Conservation (phyloP, 2,113 vertebrate genomes). For the Xiphophorus couchianus region DNA sequence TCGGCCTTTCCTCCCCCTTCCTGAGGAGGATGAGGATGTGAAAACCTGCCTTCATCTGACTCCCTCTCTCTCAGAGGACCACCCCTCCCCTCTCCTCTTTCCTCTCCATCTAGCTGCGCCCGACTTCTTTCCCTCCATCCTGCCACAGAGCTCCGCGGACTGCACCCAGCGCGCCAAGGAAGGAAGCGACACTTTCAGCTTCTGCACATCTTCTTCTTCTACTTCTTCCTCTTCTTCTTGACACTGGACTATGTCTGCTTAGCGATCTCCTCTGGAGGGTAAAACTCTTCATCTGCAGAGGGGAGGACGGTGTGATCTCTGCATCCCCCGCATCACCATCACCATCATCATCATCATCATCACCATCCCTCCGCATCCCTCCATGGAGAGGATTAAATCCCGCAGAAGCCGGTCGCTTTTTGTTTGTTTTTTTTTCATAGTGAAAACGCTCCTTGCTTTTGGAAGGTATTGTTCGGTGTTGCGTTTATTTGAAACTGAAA, state of each 20-base stretch:
- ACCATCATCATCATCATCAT: slow-evolving; percentile 27
- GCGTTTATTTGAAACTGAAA: neutral
- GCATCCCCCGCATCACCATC: slow-evolving; percentile 40
- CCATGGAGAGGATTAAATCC: slow-evolving; percentile 11
- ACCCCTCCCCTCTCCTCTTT: slow-evolving; percentile 36
- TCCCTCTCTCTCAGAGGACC: slow-evolving; percentile 60
- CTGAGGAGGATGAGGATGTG: slow-evolving; percentile 73
- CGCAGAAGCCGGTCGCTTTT: neutral
- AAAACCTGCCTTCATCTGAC: slow-evolving; percentile 47
- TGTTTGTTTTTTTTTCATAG: neutral
- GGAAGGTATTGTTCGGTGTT: slow-evolving; percentile 42
- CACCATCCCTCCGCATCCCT: slow-evolving; percentile 46
- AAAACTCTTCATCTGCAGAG: slow-evolving; percentile 17
- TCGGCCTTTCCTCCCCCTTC: slow-evolving; percentile 48
- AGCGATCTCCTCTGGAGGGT: slow-evolving; percentile 14
- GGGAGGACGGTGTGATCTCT: slow-evolving; percentile 48
- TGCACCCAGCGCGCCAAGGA: slow-evolving; percentile 34
- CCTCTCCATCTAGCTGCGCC: slow-evolving; percentile 66
- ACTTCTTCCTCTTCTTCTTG: neutral
- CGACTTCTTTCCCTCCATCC: slow-evolving; percentile 63
- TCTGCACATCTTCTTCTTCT: no score
- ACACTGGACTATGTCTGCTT: slow-evolving; percentile 61
- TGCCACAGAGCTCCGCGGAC: slow-evolving; percentile 40
- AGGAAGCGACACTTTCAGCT: neutral
- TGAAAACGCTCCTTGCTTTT: slow-evolving; percentile 12